Evolutionary conservation across 2,888 invertebrate species (phyloP).

Genomic region (Agelastica alni): DNA sequence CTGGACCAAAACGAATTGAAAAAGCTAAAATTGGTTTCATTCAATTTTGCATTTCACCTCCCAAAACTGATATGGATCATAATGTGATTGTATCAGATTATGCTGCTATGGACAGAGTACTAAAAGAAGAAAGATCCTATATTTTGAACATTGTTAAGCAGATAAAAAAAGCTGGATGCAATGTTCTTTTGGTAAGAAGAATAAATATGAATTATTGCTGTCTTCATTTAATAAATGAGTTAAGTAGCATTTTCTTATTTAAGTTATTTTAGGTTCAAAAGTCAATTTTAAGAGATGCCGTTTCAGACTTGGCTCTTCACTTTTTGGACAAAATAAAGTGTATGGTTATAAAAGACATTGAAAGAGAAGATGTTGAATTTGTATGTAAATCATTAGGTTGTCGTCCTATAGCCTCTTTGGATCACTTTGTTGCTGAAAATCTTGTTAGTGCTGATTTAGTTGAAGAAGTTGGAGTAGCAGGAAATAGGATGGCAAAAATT

Average conservation of each 20-base stretch:
- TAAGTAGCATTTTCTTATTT: neutral
- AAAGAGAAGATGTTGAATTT: slow-evolving; percentile 97
- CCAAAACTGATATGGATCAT: slow-evolving; percentile 99
- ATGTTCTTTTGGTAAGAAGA: slow-evolving; percentile 81
- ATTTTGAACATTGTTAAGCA: slow-evolving; percentile 98
- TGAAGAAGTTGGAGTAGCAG: slow-evolving; percentile 89
- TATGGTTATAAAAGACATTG: slow-evolving; percentile 97
- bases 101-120: slow-evolving; percentile 98
- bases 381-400: slow-evolving; percentile 94
- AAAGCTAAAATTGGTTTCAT: slow-evolving; percentile 98
- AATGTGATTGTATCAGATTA: slow-evolving; percentile 97
- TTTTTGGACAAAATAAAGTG: slow-evolving; percentile 99
- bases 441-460: slow-evolving; percentile 90
- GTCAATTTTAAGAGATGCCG: slow-evolving; percentile 86
- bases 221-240: neutral
- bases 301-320: slow-evolving; percentile 95
- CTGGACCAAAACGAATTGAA: slow-evolving; percentile 91
- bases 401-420: slow-evolving; percentile 96
- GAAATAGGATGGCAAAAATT: slow-evolving; percentile 84
- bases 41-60: slow-evolving; percentile 99
- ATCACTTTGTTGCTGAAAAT: slow-evolving; percentile 94
- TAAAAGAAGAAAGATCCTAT: slow-evolving; percentile 96
- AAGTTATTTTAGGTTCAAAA: slow-evolving; percentile 60
- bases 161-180: slow-evolving; percentile 98
- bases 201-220: neutral